These are phyloP conservation scores for Yponomeuta evonymella DNA, from an alignment of 2,888 invertebrate species.

Conservation along the genomic window DNA sequence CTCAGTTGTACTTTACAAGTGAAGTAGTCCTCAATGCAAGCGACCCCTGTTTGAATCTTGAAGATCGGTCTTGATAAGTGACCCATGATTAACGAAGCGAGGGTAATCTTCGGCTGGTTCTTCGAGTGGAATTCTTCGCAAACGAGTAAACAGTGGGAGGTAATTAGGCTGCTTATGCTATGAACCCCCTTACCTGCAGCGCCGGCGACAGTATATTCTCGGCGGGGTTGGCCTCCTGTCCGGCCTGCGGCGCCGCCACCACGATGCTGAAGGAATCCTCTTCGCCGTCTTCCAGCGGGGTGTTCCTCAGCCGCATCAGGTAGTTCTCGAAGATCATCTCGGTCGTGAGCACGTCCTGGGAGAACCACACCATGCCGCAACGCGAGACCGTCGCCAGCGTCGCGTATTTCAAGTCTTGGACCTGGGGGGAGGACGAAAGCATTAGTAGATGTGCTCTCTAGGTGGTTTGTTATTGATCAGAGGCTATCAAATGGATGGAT, in stretches of 20 bases:
- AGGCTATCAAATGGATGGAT: no score
- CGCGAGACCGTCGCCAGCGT: conserved; percentile 99
- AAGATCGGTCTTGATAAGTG: no score
- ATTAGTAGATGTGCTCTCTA: no score
- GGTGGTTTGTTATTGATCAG: background rate
- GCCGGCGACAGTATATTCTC: conserved; percentile 90
- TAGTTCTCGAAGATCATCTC: conserved; percentile 99
- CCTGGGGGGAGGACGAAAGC: conserved; percentile 34
- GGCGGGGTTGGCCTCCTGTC: conserved; percentile 77
- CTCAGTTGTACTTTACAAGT: conserved; percentile 81
- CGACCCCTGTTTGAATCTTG: no score
- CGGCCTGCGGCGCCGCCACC: conserved; percentile 75
- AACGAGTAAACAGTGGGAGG: no score
- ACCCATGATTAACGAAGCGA: no score
- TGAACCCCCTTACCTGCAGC: conserved; percentile 73
- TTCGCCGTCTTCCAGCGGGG: conserved; percentile 92
- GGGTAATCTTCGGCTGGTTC: no score
- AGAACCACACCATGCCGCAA: conserved; percentile 99
- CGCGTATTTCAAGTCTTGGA: conserved; percentile 97
- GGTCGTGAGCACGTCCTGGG: conserved; percentile 97
- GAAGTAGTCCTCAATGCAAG: no score
- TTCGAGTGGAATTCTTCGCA: no score
- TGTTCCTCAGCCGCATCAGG: conserved; percentile 85
- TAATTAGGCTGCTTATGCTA: background rate
- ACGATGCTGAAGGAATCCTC: conserved; percentile 81